Percentiles rank a stretch among this genome's conserved stretches.
These are phyloP conservation scores for Neoniphon sammara DNA, from an alignment of 2,797 vertebrate genomes.

Conservation along the genomic window DNA sequence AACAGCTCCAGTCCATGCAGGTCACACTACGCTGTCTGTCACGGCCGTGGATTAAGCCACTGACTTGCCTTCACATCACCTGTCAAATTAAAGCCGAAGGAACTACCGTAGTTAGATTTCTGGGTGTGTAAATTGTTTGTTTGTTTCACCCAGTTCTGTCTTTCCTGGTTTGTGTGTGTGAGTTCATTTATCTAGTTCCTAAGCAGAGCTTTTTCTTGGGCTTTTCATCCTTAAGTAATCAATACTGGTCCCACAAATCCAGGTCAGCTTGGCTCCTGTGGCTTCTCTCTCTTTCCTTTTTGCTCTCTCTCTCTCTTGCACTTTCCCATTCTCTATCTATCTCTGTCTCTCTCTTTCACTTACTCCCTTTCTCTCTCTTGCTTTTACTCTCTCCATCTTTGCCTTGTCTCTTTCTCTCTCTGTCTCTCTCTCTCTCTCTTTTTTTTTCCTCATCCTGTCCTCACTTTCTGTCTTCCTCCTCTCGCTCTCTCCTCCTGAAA, in stretches of 20 bases:
- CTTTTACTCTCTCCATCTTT: slow-evolving; percentile 50
- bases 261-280: slow-evolving; percentile 74
- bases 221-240: slow-evolving; percentile 76
- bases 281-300: slow-evolving; percentile 57
- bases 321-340: slow-evolving; percentile 64
- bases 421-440: slow-evolving; percentile 38
- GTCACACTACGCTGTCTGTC: slow-evolving; percentile 35
- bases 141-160: slow-evolving; percentile 48
- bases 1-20: slow-evolving; percentile 26
- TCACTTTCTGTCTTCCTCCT: slow-evolving; percentile 58
- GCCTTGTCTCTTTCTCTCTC: slow-evolving; percentile 50
- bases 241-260: slow-evolving; percentile 78
- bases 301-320: slow-evolving; percentile 32
- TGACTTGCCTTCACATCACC: slow-evolving; percentile 36
- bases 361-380: slow-evolving; percentile 21
- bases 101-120: slow-evolving; percentile 11
- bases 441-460: slow-evolving; percentile 56
- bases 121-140: slow-evolving; percentile 34
- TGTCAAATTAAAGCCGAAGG: slow-evolving; percentile 49
- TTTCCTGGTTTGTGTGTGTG: slow-evolving; percentile 22
- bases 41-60: slow-evolving; percentile 40
- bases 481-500: slow-evolving; percentile 58
- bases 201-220: slow-evolving; percentile 54
- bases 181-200: slow-evolving; percentile 65
- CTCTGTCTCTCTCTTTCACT: slow-evolving; percentile 41